Evolutionary conservation across 2,113 vertebrate species (phyloP), one percentile per base, ranked within the genome.

Genomic region (Menura novaehollandiae): DNA sequence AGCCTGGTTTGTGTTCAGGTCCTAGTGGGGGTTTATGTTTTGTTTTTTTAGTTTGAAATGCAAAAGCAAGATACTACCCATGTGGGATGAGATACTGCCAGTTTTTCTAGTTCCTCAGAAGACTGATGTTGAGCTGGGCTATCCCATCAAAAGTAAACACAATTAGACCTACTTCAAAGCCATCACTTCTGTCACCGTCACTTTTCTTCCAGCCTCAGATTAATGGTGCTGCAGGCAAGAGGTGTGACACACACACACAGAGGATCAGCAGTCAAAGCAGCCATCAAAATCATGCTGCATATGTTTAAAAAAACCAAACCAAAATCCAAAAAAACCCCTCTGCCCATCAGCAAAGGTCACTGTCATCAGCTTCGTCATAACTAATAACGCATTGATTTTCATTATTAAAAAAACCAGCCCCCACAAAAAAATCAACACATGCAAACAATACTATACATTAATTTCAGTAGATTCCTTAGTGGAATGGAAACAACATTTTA

Each of bases 1-100:
- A 63, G 16, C 32, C 64, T 67, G 15, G 23, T 55, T 71, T 93
- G 27, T 26, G 15, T 75, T 91, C 52, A 75, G 15, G 51, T 67
- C 33, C 24, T 59, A 2, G 23, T 2, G 6, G 6, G 4, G 1
- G 1, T 17, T 53, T 55, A 10, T 14, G 1, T 51, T 11, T 16
- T 28, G 26, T 23, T 37, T 75, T 58, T 46, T 78, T 13, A 62
- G 10, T 58, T 79, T 72, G 52, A 60, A 79, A 43, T 14, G 26
- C 60, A 17, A 12, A 59, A 76, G 27, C 22, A 63, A 68, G 64
- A 75, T 35, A 32, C 33, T 27, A 27, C 9, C 10, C 27, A 43
- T 2, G 1, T 39, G 73, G 81, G 37, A 30, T 49, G 11, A 66
- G 28, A 28, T 16, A 37, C 32, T 35, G n/a, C 5, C 43, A 49